These are phyloP conservation scores for Todiramphus saurophagus DNA, from an alignment of 2,113 vertebrate genomes.

Conservation along the genomic window DNA sequence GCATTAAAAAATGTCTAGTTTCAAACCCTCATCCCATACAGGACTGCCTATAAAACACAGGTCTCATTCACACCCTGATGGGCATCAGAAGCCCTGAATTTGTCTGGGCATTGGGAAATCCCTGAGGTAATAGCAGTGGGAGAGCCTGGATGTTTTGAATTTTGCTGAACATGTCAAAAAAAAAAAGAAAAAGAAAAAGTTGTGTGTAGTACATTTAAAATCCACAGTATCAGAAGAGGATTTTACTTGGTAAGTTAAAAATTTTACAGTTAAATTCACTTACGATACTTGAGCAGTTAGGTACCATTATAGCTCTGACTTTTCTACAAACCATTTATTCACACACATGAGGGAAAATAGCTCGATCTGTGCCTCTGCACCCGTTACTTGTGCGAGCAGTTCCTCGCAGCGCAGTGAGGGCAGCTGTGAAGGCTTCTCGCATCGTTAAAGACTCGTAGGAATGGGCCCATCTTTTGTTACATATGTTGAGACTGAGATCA, in stretches of 20 bases:
- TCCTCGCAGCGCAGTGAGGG: not conserved
- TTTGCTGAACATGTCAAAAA: not conserved
- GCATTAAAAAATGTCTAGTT: not conserved
- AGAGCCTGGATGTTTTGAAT: not conserved
- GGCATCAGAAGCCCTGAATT: not conserved
- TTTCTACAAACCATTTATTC: not conserved
- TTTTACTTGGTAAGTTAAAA: not conserved
- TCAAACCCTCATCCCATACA: not conserved
- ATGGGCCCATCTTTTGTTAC: not conserved
- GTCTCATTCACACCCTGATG: fast-evolving
- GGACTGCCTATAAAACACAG: not conserved
- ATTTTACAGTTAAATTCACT: not conserved
- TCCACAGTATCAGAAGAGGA: not conserved
- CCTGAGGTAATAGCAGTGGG: not conserved
- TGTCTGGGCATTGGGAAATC: not conserved
- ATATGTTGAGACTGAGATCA: constrained; percentile 10
- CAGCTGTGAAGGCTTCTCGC: not conserved
- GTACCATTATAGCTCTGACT: not conserved
- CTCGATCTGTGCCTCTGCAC: not conserved
- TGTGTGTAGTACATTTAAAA: not conserved
- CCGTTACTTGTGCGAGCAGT: not conserved
- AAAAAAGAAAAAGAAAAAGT: not conserved
- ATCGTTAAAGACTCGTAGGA: not conserved
- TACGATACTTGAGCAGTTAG: not conserved
- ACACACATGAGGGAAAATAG: not conserved